Evolutionary conservation across 1,140 invertebrate genomes (phyloP), one percentile per base, ranked within the genome.

Genomic region (Mylabris phalerata): DNA sequence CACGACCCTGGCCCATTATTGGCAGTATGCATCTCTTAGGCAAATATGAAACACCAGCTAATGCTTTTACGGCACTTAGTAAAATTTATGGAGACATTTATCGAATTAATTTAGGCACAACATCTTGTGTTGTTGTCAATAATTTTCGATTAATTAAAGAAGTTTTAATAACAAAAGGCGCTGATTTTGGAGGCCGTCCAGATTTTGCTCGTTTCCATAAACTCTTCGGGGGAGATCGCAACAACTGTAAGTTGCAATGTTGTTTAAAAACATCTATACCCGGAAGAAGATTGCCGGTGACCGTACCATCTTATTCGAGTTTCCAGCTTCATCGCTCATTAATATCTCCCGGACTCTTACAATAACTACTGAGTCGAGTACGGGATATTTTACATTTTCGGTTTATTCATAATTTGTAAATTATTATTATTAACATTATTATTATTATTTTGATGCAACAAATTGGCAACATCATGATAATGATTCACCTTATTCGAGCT

Each of bases 81-180:
- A 81, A 83, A 63, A 67, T 79, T 26, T 91, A 89, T 68, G 91
- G 91, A 2, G 83, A 88, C 50, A 83, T 92, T 41, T 92, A 84
- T 71, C 80, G 81, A 42, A 76, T 93, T 42, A 82, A 79, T 41
- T 74, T 94, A 48, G 91, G 90, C 0, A 74, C 78, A 1, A 79
- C 80, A 0, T 80, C 82, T 13, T 90, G 88, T 67, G 75, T 92
- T 3, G 83, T 94, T 9, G 84, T 93, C 19, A 92, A 87, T 69
- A 88, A 83, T 63, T 81, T 86, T 64, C 77, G 82, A 3, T 70
- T 84, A 9, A 87, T 93, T 61, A 83, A 84, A 58, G 87, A 91
- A 71, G 88, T 93, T 11, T 78, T 93, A 10, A 85, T 92, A 67
- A 81, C 84, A 57, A 90, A 90, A 72, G 88, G 88, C 40, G 84